These are phyloP conservation scores for Nomada ferruginata DNA, from an alignment of 2,888 invertebrate genomes.

Conservation along the genomic window DNA sequence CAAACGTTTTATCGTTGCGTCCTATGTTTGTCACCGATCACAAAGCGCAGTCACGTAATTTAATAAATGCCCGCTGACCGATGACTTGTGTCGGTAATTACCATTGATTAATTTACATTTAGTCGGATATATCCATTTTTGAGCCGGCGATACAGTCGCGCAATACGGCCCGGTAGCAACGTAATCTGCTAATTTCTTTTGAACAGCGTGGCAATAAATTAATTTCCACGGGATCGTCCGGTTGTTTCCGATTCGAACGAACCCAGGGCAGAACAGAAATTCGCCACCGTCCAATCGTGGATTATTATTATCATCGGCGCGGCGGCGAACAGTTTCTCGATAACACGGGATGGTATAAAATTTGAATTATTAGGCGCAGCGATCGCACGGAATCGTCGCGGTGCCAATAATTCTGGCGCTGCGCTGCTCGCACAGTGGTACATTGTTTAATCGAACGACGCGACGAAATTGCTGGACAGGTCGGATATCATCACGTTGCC, in stretches of 20 bases:
- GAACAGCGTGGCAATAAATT: slow-evolving; percentile 18
- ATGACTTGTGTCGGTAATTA: slow-evolving; percentile 38
- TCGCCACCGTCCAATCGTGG: not conserved
- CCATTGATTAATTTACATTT: slow-evolving; percentile 23
- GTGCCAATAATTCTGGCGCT: slow-evolving; percentile 18
- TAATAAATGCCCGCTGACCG: slow-evolving; percentile 20
- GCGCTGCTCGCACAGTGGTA: not conserved
- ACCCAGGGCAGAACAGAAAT: not conserved
- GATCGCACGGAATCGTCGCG: slow-evolving; percentile 20
- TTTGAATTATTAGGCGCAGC: slow-evolving; percentile 39
- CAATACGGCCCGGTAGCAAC: slow-evolving; percentile 8
- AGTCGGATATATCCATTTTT: slow-evolving; percentile 21
- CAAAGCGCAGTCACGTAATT: slow-evolving; percentile 34
- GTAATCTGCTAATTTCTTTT: slow-evolving; percentile 36
- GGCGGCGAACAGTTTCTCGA: not conserved
- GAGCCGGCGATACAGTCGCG: not conserved
- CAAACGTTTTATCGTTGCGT: slow-evolving; percentile 14
- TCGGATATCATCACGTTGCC: slow-evolving; percentile 40
- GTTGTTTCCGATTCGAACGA: not conserved
- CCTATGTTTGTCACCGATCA: slow-evolving; percentile 7
- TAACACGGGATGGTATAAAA: slow-evolving; percentile 13
- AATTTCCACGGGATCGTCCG: not conserved
- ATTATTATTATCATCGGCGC: not conserved
- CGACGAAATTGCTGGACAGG: slow-evolving; percentile 34
- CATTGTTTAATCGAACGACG: slow-evolving; percentile 47